Evolutionary conservation across 2,888 invertebrate species (phyloP), one percentile per base, ranked within the genome.

Genomic region (Drosophila mayaguana): DNA sequence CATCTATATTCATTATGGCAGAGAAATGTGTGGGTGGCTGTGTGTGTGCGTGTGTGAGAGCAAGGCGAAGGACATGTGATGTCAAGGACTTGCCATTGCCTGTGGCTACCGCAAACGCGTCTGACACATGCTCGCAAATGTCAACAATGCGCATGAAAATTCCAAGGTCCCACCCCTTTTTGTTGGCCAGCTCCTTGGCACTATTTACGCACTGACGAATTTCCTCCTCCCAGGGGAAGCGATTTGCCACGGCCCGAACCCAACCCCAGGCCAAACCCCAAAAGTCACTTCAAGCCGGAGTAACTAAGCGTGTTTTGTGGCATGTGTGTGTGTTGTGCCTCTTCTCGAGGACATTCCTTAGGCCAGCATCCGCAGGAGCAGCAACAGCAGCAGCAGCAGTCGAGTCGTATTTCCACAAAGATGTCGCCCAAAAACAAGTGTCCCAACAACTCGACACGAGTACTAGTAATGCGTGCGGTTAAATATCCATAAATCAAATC

Each of bases 401-500:
- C 56, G 64, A 67, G 57, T 64, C 72, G 64, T 46, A 75, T 75
- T 75, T 77, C 76, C 85, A 78, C 80, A 73, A 86, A 85, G 83
- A 81, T 83, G 74, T 71, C 76, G 83, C 75, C 82, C 86, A 79
- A 71, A 63, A 79, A 77, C 77, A 82, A 79, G 78, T 79, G 77
- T 79, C 65, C 79, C 79, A 67, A 66, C 69, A 73, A 40, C 65
- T 63, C 64, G 40, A 76, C 75, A 77, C 59, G 53, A 77, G 68
- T 82, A 63, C 72, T 79, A 73, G 82, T 85, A 87, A 86, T 91
- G 90, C 86, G 84, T 92, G 92, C 79, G 92, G 92, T 92, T 91
- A 92, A 92, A 92, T 85, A 88, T 88, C 92, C 92, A 92, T 92
- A 92, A 92, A 92, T 92, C 92, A 92, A 92, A 91, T 87, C 86